Conservation (phyloP, 2,113 vertebrate species). For the Miniopterus natalensis region DNA sequence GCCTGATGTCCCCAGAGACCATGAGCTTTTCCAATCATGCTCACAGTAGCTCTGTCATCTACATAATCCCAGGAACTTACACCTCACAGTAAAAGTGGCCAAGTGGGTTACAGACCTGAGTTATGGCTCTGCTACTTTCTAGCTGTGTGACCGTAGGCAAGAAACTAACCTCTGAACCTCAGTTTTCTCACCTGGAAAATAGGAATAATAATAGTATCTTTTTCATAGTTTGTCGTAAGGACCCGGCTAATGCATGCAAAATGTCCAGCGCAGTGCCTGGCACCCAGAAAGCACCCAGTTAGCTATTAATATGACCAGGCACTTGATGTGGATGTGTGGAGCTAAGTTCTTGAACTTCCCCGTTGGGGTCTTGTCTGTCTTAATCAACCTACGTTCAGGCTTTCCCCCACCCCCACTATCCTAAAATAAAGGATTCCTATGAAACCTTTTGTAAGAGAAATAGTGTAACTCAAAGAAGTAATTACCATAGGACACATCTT, state of each 20-base stretch:
- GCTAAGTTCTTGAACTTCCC: slow-evolving; percentile 13
- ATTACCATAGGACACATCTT: neutral
- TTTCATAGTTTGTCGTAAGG: neutral
- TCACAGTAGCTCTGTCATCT: neutral
- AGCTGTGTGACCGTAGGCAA: neutral
- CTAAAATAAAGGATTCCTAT: neutral
- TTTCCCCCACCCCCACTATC: neutral
- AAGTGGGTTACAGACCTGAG: neutral
- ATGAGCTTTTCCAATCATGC: neutral
- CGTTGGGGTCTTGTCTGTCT: neutral
- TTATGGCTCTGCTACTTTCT: neutral
- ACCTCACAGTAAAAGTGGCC: neutral
- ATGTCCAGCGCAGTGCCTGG: neutral
- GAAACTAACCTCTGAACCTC: neutral
- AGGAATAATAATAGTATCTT: neutral
- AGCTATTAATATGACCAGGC: neutral
- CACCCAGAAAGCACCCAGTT: neutral
- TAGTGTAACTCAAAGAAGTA: neutral
- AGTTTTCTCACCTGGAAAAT: slow-evolving; percentile 28
- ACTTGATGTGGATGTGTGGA: neutral
- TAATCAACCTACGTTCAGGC: neutral
- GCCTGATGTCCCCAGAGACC: neutral
- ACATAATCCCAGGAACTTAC: neutral
- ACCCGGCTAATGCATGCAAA: neutral
- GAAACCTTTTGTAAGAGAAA: neutral